A percentile compares a stretch with the other conserved stretches of the same genome.
phyloP scores from a whole-genome alignment of 2,113 vertebrate species.

The Rhinogobius similis region DNA sequence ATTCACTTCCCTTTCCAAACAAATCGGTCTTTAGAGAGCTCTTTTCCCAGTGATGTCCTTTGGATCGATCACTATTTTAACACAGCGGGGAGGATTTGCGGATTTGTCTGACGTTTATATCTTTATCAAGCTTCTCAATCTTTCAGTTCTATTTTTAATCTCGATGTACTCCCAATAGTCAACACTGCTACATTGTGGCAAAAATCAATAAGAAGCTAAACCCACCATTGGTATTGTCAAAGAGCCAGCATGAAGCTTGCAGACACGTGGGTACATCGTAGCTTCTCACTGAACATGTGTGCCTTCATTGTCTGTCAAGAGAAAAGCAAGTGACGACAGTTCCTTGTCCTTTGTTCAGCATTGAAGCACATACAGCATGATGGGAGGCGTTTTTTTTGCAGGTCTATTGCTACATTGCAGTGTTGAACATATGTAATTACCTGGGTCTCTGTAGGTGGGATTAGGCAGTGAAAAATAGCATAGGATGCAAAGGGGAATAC shows the following conservation, averaged over 20 bases:
- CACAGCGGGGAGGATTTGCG: neutral
- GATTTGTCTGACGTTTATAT: slow-evolving; percentile 3
- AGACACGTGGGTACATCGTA: slow-evolving; percentile 3
- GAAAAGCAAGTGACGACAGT: slow-evolving; percentile 29
- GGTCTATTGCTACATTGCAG: slow-evolving; percentile 34
- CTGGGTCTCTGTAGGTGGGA: slow-evolving; percentile 42
- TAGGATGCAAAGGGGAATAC: slow-evolving; percentile 33
- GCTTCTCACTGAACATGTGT: slow-evolving; percentile 25
- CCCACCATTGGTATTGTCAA: slow-evolving; percentile 16
- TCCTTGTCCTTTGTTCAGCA: slow-evolving; percentile 36
- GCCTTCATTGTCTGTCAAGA: slow-evolving; percentile 28
- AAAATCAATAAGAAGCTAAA: slow-evolving; percentile 40
- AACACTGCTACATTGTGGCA: slow-evolving; percentile 26
- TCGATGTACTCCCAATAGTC: slow-evolving; percentile 4
- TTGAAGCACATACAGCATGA: slow-evolving; percentile 35
- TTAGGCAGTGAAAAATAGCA: slow-evolving; percentile 59
- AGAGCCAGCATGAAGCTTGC: slow-evolving; percentile 5
- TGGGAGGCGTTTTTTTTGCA: slow-evolving; percentile 10
- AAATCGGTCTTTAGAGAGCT: slow-evolving; percentile 17
- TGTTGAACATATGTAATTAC: slow-evolving; percentile 70
- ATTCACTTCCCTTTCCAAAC: slow-evolving; percentile 44
- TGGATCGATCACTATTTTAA: slow-evolving; percentile 15
- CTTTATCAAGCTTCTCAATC: slow-evolving; percentile 9
- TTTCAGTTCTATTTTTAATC: slow-evolving; percentile 30
- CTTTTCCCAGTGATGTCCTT: neutral